Percentiles rank a stretch among this genome's conserved stretches.
Evolutionary conservation across 2,888 invertebrate genomes (phyloP).

Genomic region (Notodonta ziczac): DNA sequence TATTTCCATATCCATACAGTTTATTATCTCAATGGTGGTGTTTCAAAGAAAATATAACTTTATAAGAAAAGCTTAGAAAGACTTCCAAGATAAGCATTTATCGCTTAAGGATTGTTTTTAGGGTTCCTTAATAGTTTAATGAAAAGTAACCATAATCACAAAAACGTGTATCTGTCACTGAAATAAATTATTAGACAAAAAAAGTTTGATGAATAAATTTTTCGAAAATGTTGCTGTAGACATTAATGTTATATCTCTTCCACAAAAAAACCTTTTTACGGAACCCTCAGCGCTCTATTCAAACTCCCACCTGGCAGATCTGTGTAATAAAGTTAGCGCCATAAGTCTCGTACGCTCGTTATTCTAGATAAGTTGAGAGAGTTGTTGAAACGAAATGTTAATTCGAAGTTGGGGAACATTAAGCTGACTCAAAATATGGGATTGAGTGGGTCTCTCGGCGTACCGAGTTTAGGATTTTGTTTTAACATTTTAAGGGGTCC

Average conservation of each 20-base stretch:
- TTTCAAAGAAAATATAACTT: conserved; percentile 2
- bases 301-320: conserved; percentile 1
- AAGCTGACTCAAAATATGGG: conserved; percentile 5
- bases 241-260: not conserved
- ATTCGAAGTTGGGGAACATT: conserved; percentile 8
- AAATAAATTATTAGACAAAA: not conserved
- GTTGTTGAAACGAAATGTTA: conserved; percentile 10
- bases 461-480: not conserved
- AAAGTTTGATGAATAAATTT: not conserved
- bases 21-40: not conserved
- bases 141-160: not conserved
- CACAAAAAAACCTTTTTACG: not conserved
- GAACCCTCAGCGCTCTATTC: not conserved
- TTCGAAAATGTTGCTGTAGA: not conserved
- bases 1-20: conserved; percentile 7
- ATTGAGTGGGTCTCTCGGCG: conserved; percentile 1
- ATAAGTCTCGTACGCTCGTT: conserved; percentile 8
- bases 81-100: not conserved
- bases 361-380: conserved; percentile 8
- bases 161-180: not conserved
- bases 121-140: not conserved
- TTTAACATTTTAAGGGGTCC: not conserved
- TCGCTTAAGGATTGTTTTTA: not conserved
- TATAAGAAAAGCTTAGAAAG: conserved; percentile 1
- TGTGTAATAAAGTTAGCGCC: conserved; percentile 6